phyloP scores from a whole-genome alignment of 2,113 vertebrate species.

The Vulpes ferrilata region DNA sequence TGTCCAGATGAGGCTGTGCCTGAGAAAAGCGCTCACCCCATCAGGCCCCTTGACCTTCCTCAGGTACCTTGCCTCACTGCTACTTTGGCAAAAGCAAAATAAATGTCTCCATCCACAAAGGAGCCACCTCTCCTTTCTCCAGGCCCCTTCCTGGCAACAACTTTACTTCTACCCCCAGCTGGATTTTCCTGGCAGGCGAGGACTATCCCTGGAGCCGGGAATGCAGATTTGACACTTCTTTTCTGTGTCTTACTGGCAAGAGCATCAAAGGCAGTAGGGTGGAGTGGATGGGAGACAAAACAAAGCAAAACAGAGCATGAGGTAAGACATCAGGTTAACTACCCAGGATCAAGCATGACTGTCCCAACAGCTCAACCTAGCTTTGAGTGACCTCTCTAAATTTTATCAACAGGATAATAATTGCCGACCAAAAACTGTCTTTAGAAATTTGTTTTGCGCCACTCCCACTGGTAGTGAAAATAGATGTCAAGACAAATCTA shows the following conservation, averaged over 20 bases:
- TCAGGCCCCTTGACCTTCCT: background rate
- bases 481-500: background rate
- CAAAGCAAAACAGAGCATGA: background rate
- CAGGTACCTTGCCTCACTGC: background rate
- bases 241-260: background rate
- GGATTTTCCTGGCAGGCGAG: background rate
- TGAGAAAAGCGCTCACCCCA: background rate
- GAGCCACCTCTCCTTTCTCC: background rate
- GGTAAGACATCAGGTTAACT: background rate
- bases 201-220: background rate
- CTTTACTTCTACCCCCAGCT: background rate
- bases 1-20: background rate
- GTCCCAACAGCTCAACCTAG: fast-evolving
- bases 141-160: background rate
- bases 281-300: background rate
- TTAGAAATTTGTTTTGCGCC: background rate
- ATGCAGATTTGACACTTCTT: background rate
- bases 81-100: background rate
- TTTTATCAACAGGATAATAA: background rate
- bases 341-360: background rate
- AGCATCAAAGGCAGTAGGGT: background rate
- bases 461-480: background rate
- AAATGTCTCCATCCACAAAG: background rate
- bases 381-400: background rate
- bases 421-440: background rate